Evolutionary conservation across 2,888 invertebrate species (phyloP), one percentile per base, ranked within the genome.

Genomic region (Pseudococcus longispinus): DNA sequence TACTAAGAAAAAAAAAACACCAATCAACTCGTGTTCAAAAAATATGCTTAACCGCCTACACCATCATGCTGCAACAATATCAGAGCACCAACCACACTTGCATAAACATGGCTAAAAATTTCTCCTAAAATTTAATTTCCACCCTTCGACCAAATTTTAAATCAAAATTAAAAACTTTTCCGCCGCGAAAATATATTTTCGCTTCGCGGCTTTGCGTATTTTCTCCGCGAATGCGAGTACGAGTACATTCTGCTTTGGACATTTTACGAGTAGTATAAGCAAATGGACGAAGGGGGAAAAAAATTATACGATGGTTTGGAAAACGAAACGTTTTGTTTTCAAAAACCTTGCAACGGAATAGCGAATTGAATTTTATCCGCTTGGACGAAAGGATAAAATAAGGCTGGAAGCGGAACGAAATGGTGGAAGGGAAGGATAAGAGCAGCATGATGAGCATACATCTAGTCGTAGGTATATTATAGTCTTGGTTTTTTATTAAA

Each of bases 351-450:
- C 70, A 70, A 29, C 29, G 29, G 60, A 60, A 60, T 70, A 70
- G 70, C 29, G 70, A 70, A 70, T 70, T 70, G 70, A 70, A 70
- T 70, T 70, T 70, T 70, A 70, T 70, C 29, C 70, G 70, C 70
- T 70, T 70, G 70, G 70, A 70, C 70, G 70, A 70, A 15, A 70
- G 70, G 29, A 32, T 70, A 6, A 70, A 70, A 18, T 29, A 70
- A 70, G 18, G 29, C 26, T 70, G 70, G 9, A 29, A 70, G 60
- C 23, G 29, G 70, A 70, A 70, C 15, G 9, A 37, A 37, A 37
- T 37, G 32, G 29, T 15, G 15, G 13, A 70, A 1, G 29, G 29
- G 11, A 18, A 2, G 18, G 70, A 15, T 15, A 29, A 70, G 9
- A 32, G 70, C 1, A 15, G 2, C n/a, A 11, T 3, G 18, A 70